Percentiles rank a stretch among this genome's conserved stretches.
These are phyloP conservation scores for Drosophila kanekoi DNA, from an alignment of 2,888 invertebrate species.

Conservation along the genomic window DNA sequence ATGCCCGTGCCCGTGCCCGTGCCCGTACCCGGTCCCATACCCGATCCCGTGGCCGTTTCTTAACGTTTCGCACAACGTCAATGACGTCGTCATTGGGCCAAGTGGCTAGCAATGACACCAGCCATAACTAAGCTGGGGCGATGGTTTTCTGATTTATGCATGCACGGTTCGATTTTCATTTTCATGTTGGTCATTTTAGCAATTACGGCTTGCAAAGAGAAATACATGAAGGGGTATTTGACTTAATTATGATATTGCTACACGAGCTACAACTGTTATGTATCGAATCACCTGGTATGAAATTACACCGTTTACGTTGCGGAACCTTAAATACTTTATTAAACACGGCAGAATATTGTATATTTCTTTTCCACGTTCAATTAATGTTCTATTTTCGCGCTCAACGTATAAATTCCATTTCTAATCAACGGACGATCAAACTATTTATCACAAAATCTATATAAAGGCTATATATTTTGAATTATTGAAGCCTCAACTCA, in stretches of 20 bases:
- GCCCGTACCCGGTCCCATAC: neutral
- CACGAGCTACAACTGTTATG: too few species aligned
- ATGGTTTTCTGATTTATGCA: slow-evolving; percentile 13
- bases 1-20: neutral
- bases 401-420: too few species aligned
- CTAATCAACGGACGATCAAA: too few species aligned
- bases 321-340: too few species aligned
- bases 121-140: neutral
- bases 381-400: too few species aligned
- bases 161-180: slow-evolving; percentile 23
- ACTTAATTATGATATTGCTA: neutral
- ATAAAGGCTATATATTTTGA: too few species aligned
- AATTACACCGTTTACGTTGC: too few species aligned
- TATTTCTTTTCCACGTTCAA: too few species aligned
- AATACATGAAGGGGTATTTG: neutral
- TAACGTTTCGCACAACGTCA: slow-evolving; percentile 12
- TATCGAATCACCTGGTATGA: too few species aligned
- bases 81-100: slow-evolving; percentile 26
- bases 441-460: too few species aligned
- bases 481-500: too few species aligned
- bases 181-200: slow-evolving; percentile 15
- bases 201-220: slow-evolving; percentile 3
- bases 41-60: slow-evolving; percentile 3
- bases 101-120: slow-evolving; percentile 10
- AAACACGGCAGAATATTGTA: too few species aligned